Evolutionary conservation across 2,113 vertebrate species (phyloP).

Genomic region (Myotis yumanensis): DNA sequence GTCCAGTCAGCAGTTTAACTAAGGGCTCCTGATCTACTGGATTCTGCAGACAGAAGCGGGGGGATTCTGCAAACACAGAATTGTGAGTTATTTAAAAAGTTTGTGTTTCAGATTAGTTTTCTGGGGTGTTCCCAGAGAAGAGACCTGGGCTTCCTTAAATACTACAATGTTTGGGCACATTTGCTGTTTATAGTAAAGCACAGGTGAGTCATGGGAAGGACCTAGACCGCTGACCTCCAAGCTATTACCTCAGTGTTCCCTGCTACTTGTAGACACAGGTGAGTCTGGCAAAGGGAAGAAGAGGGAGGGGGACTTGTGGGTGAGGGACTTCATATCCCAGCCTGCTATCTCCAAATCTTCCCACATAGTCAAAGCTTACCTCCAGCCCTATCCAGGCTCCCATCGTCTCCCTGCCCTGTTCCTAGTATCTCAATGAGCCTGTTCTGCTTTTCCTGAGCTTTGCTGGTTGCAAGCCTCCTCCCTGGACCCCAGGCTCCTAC

Average conservation of each 20-base stretch:
- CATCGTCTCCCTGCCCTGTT: neutral
- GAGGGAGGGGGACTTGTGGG: neutral
- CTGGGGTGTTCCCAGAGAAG: neutral
- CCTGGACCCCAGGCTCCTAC: neutral
- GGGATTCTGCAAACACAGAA: neutral
- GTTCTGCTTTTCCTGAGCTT: neutral
- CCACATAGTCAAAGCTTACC: neutral
- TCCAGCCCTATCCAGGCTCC: neutral
- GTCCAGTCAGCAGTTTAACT: neutral
- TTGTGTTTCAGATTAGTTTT: neutral
- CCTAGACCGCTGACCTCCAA: neutral
- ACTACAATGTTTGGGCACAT: neutral
- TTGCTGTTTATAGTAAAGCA: neutral
- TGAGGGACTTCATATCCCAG: neutral
- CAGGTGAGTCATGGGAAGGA: neutral
- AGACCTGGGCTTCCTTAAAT: neutral
- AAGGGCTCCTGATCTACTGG: neutral
- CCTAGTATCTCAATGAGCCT: neutral
- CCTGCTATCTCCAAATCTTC: neutral
- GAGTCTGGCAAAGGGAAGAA: neutral
- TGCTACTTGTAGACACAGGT: neutral
- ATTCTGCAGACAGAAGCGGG: neutral
- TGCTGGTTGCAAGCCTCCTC: no score
- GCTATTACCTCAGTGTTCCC: neutral
- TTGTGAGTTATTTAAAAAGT: neutral